Evolutionary conservation across 2,888 invertebrate genomes (phyloP).

Genomic region (Drosophila bunnanda): DNA sequence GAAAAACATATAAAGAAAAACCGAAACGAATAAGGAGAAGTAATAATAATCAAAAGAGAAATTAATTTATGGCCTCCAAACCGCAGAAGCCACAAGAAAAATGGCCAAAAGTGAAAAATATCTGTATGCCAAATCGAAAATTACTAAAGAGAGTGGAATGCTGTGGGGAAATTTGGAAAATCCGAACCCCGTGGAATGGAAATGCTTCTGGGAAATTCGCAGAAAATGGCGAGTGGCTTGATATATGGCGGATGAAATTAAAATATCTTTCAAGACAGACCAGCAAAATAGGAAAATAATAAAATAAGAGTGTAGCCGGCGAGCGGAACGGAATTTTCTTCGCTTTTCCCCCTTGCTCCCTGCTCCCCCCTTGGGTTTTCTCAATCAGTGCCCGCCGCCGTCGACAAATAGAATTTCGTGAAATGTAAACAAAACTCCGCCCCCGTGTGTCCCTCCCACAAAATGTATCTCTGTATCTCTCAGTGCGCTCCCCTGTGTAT

Average conservation of each 20-base stretch:
- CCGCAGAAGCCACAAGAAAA: slow-evolving; percentile 55
- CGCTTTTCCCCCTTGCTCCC: not conserved
- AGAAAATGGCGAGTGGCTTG: slow-evolving; percentile 70
- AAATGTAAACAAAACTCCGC: slow-evolving; percentile 84
- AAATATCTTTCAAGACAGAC: slow-evolving; percentile 76
- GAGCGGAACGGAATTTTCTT: slow-evolving; percentile 35
- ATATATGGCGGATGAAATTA: slow-evolving; percentile 68
- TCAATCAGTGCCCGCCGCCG: slow-evolving; percentile 70
- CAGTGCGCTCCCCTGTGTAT: slow-evolving; percentile 33
- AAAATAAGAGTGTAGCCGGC: slow-evolving; percentile 28
- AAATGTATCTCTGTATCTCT: slow-evolving; percentile 49
- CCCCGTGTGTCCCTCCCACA: slow-evolving; percentile 65
- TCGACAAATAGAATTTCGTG: slow-evolving; percentile 80
- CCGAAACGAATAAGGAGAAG: slow-evolving; percentile 59
- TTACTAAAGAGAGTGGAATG: slow-evolving; percentile 33
- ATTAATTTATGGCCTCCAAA: slow-evolving; percentile 76
- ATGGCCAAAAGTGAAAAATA: slow-evolving; percentile 53
- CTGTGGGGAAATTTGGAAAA: slow-evolving; percentile 21
- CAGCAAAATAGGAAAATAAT: slow-evolving; percentile 31
- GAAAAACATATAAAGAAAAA: slow-evolving; percentile 25
- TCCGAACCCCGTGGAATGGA: slow-evolving; percentile 4
- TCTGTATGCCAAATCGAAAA: slow-evolving; percentile 28
- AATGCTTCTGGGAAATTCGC: slow-evolving; percentile 51
- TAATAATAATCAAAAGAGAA: slow-evolving; percentile 78
- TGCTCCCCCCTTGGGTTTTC: slow-evolving; percentile 20